Conservation (phyloP, 2,797 vertebrate genomes). For the Peromyscus nudipes region DNA sequence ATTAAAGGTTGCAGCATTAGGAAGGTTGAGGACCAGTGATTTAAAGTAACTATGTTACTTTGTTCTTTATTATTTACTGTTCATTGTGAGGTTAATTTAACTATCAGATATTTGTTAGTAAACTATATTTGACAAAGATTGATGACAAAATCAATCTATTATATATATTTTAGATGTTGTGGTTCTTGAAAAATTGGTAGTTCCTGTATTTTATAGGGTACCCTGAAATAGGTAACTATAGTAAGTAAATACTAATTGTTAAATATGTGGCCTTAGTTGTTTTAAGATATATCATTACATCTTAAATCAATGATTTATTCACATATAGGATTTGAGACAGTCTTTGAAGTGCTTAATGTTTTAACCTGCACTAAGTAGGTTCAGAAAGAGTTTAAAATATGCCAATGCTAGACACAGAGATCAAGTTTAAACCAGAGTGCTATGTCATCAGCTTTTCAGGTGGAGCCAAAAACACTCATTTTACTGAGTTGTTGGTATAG, state of each 20-base stretch:
- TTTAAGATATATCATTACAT: conserved; percentile 4
- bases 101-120: conserved; percentile 29
- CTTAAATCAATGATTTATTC: conserved; percentile 45
- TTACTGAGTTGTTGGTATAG: conserved; percentile 21
- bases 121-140: neutral
- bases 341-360: conserved; percentile 25
- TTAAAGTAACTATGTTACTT: conserved; percentile 20
- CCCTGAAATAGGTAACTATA: neutral
- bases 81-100: conserved; percentile 22
- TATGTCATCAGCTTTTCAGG: neutral
- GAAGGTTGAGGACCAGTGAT: neutral
- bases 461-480: neutral
- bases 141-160: neutral
- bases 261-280: conserved; percentile 38
- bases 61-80: conserved; percentile 1
- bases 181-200: conserved; percentile 32
- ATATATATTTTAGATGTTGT: conserved; percentile 50
- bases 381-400: conserved; percentile 30
- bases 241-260: conserved; percentile 30
- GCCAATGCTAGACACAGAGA: conserved; percentile 15
- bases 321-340: conserved; percentile 6
- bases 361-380: conserved; percentile 1
- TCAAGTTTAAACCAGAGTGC: conserved; percentile 34
- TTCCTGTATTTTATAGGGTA: conserved; percentile 31
- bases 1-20: neutral